Evolutionary conservation across 2,113 vertebrate species (phyloP), one percentile per base, ranked within the genome.

Genomic region (Cheirogaleus medius): DNA sequence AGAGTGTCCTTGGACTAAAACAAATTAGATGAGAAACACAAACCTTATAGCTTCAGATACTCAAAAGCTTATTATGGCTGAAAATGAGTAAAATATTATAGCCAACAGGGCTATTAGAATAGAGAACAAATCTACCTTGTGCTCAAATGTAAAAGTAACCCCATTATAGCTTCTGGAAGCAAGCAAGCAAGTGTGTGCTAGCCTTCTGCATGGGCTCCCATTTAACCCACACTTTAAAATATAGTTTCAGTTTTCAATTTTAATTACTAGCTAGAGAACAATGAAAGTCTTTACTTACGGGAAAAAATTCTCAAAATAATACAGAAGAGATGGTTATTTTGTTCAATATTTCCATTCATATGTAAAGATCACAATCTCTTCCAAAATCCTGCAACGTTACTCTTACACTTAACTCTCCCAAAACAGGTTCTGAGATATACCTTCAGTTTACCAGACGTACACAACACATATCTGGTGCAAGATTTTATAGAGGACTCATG

Each of bases 11-110:
- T 49, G 77, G 66, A 92, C 58, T 87, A 77, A 97, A 98, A 96
- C 83, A 95, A 97, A 97, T 81, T 94, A 34, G 34, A 90, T 14
- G 44, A 95, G 69, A 91, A 64, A 96, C 56, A 96, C 89, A 96
- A 97, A 52, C 49, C 68, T 39, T 44, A 10, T 39, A 87, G 80
- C 14, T 97, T 37, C 60, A 39, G 60, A 85, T 85, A 63, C 47
- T 96, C 11, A 78, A 95, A 98, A 96, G n/a, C 54, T 96, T 89
- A 88, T 85, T 97, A 69, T 15, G 47, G 74, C 93, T 94, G 54
- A 97, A 96, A 93, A 69, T 71, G 27, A 64, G 81, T 20, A 82
- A 94, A 94, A 94, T 74, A 82, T 73, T 82, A 82, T 0, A 78
- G 71, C 4, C 25, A 60, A 34, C 34, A 39, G 77, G 66, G 54